Base-by-base conservation (phyloP, 2,797 vertebrate genomes). In the Ctenochaetus hawaiiensis region DNA sequence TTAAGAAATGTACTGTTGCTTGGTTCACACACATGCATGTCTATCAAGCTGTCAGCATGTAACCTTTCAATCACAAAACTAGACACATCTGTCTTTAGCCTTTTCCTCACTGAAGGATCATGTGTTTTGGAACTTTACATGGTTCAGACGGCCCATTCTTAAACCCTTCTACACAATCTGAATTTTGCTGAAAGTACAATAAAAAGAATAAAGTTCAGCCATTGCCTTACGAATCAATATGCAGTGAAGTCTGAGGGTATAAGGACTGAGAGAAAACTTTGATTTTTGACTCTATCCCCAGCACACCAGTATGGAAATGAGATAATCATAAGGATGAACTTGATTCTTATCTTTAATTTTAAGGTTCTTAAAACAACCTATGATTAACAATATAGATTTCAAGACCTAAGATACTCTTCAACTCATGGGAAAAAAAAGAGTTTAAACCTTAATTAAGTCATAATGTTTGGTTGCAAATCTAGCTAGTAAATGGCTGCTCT, bases 61-160 rank as follows among this genome's bases (percentile, higher is more conserved):
- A 87, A 82, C 77, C 82, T 88, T 89, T 85, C 39, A 81, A 43
- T 66, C 68, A 80, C 26, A 67, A 70, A 81, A 74, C 14, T 62
- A 86, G 73, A 81, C 41, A 59, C 17, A 41, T 67, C 69, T 81
- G 73, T 85, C 77, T 77, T 83, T 54, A 81, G 34, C 22, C 58
- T 48, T 79, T 72, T 67, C 61, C 63, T 84, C 48, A 53, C 69
- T 10, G 54, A 60, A 20, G 57, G 47, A 75, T 56, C 30, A 20
- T 44, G 6, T 49, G 56, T 77, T 71, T 78, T 30, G 2, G 4
- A 4, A 30, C 26, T 30, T 30, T 30, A 4, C 26, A 26, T 26
- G 26, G 26, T 26, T 26, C 26, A 26, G 26, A 30, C 26, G 26
- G 26, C 4, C 26, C 26, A 30, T 30, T 30, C 26, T 30, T 30